These are phyloP conservation scores for Zoroaster sp. DNA, from an alignment of 53 echinoderm and acorn worm species.

Conservation along the genomic window DNA sequence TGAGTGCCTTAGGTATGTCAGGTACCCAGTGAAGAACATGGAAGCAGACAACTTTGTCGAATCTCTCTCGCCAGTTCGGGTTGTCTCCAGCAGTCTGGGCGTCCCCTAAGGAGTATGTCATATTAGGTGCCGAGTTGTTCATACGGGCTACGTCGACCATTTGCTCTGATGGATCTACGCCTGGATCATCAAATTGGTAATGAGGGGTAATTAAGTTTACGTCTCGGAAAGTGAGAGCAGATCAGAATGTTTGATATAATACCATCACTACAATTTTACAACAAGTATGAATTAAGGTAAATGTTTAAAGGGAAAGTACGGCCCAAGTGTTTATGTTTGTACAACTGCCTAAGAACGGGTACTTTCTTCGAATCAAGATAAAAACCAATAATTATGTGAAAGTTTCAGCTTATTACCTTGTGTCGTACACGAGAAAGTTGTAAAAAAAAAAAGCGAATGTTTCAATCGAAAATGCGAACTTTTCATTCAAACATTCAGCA, in stretches of 20 bases:
- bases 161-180: not conserved
- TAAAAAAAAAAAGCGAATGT: too few relatives aligned
- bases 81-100: conserved; percentile 7
- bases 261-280: not conserved
- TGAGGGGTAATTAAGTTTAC: not conserved
- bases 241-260: not conserved
- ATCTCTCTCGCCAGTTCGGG: not conserved
- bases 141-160: conserved; percentile 1
- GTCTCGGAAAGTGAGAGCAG: not conserved
- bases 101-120: not conserved
- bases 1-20: not conserved
- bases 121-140: not conserved
- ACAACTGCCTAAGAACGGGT: too few relatives aligned
- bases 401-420: too few relatives aligned
- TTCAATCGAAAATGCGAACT: too few relatives aligned
- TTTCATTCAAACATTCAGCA: too few relatives aligned
- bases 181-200: not conserved
- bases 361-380: too few relatives aligned
- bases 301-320: too few relatives aligned
- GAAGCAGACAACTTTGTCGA: conserved; percentile 10
- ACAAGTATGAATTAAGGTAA: too few relatives aligned
- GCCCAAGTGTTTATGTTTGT: too few relatives aligned
- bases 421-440: too few relatives aligned
- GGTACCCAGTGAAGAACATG: conserved; percentile 7
- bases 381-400: too few relatives aligned